These are phyloP conservation scores for Lepilemur ruficaudatus DNA, from an alignment of 2,797 vertebrate genomes.

Conservation along the genomic window DNA sequence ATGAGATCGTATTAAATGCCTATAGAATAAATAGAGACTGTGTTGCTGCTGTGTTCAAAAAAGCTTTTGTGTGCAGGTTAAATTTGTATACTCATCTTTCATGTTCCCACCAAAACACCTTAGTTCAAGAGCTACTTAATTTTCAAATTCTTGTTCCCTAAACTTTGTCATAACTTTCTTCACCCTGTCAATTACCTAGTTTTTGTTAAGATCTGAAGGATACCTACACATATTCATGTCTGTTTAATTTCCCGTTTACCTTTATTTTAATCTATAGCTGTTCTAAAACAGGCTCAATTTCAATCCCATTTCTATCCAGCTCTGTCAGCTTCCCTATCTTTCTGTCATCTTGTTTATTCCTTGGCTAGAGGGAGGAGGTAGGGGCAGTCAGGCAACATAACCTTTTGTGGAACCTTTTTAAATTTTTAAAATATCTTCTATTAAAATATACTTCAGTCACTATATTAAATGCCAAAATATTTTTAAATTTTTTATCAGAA, in stretches of 20 bases:
- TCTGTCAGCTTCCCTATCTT: neutral
- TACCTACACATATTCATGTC: neutral
- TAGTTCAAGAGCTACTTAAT: neutral
- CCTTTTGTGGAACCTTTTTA: constrained; percentile 15
- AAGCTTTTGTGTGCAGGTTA: constrained; percentile 15
- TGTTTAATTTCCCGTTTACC: neutral
- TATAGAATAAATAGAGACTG: neutral
- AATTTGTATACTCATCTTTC: constrained; percentile 10
- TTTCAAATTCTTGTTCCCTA: neutral
- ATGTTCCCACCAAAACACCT: neutral
- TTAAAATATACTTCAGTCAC: neutral
- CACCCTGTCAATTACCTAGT: neutral
- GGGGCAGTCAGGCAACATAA: neutral
- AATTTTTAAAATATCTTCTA: neutral
- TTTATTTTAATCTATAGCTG: constrained; percentile 33
- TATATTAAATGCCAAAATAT: constrained; percentile 45
- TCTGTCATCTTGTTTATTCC: neutral
- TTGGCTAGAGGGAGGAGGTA: neutral
- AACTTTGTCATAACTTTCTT: constrained; percentile 39
- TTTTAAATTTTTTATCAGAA: constrained; percentile 26
- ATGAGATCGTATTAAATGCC: constrained; percentile 31
- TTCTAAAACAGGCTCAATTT: neutral
- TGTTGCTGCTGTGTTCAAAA: neutral
- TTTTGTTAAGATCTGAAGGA: constrained; percentile 39
- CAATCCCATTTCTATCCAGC: neutral